Evolutionary conservation across 2,797 vertebrate genomes (phyloP).

Genomic region (Chloroceryle amazona): DNA sequence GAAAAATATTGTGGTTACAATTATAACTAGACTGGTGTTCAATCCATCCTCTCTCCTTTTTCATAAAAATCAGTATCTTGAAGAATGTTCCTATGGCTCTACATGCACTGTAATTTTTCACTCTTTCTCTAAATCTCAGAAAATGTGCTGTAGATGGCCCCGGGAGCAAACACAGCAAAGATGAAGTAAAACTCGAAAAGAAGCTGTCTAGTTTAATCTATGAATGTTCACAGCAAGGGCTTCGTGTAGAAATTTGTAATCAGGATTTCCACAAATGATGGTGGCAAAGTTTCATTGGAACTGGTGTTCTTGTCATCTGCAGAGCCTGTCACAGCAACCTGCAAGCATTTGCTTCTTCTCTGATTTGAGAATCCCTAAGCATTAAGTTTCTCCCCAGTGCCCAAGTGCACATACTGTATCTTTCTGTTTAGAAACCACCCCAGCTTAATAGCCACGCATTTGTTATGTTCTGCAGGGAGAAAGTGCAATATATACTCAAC

Average conservation of each 20-base stretch:
- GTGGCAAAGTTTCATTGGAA: constrained; percentile 49
- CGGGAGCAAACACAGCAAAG: constrained; percentile 74
- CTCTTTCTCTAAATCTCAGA: constrained; percentile 72
- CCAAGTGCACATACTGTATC: neutral
- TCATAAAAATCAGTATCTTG: constrained; percentile 59
- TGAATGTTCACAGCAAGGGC: constrained; percentile 65
- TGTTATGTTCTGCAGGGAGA: constrained; percentile 41
- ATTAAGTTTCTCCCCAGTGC: constrained; percentile 19
- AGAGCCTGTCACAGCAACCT: constrained; percentile 26
- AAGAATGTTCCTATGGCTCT: constrained; percentile 62
- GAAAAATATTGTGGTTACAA: constrained; percentile 62
- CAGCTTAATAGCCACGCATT: neutral
- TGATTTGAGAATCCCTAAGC: constrained; percentile 30
- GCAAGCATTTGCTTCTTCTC: neutral
- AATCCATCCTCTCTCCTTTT: constrained; percentile 53
- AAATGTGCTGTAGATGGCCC: constrained; percentile 69
- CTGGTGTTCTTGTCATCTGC: constrained; percentile 46
- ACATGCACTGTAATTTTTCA: constrained; percentile 69
- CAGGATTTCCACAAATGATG: constrained; percentile 65
- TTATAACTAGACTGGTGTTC: constrained; percentile 45
- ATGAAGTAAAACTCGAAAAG: constrained; percentile 74
- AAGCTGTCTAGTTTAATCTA: constrained; percentile 76
- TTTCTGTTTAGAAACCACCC: neutral
- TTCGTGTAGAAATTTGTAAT: constrained; percentile 74
- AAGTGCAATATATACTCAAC: neutral